phyloP scores from a whole-genome alignment of 2,113 vertebrate species.

The Alectura lathami region DNA sequence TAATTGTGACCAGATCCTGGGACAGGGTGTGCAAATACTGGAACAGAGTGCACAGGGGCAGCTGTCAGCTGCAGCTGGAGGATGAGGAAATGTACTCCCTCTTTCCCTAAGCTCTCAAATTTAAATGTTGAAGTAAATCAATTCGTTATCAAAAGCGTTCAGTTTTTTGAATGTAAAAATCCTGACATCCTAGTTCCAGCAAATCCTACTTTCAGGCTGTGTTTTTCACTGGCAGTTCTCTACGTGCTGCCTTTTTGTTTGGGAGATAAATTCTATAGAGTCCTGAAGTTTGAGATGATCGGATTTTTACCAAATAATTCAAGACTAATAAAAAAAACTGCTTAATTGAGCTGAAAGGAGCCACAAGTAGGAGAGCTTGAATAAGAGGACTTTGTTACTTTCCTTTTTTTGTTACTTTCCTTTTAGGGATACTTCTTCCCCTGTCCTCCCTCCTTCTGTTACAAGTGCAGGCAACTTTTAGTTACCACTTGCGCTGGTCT shows the following conservation, averaged over 20 bases:
- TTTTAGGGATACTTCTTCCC: neutral
- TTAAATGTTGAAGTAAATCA: neutral
- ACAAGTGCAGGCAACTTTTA: constrained; percentile 5
- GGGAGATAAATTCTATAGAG: neutral
- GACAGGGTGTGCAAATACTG: neutral
- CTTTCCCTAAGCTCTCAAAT: neutral
- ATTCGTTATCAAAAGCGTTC: neutral
- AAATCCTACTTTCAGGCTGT: neutral
- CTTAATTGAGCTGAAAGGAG: neutral
- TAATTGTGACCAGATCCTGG: neutral
- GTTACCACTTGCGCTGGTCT: neutral
- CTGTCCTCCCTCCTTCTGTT: neutral
- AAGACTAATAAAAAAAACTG: neutral
- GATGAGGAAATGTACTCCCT: neutral
- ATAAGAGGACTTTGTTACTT: neutral
- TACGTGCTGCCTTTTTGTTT: neutral
- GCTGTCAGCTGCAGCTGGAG: neutral
- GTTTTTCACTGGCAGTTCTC: neutral
- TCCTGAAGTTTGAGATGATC: neutral
- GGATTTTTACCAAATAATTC: neutral
- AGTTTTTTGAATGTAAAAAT: neutral
- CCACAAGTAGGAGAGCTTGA: neutral
- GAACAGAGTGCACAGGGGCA: neutral
- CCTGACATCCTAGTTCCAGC: neutral
- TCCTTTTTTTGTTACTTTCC: neutral